Evolutionary conservation across 2,888 invertebrate genomes (phyloP).

Genomic region (Caenorhabditis zanzibari): DNA sequence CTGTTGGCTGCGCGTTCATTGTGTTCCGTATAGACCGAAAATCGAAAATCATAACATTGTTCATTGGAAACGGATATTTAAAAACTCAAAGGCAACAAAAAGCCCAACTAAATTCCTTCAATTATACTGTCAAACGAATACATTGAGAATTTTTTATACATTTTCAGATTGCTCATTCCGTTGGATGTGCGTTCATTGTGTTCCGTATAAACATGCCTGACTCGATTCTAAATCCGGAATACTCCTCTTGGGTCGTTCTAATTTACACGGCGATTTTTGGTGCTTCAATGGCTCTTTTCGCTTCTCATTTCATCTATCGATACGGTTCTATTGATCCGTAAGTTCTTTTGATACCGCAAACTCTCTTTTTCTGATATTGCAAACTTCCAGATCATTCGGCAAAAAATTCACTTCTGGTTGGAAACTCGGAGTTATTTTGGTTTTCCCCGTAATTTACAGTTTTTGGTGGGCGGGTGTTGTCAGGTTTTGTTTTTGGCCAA

Average conservation of each 20-base stretch:
- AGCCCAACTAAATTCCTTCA: no score
- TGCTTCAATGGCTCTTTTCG: slow-evolving; percentile 40
- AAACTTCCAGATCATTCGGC: slow-evolving; percentile 21
- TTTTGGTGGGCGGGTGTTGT: slow-evolving; percentile 33
- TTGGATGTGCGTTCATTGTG: slow-evolving; percentile 50
- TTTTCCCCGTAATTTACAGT: slow-evolving; percentile 23
- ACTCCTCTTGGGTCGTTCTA: slow-evolving; percentile 24
- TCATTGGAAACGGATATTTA: no score
- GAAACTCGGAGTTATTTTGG: slow-evolving; percentile 19
- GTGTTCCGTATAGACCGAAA: no score
- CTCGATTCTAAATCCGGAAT: not conserved
- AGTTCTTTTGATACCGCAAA: no score
- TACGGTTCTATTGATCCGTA: slow-evolving; percentile 28
- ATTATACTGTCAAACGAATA: no score
- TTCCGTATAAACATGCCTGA: slow-evolving; percentile 30
- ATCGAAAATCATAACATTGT: no score
- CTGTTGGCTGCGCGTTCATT: no score
- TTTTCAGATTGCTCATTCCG: slow-evolving; percentile 42
- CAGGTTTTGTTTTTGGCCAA: slow-evolving; percentile 17
- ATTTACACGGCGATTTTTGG: slow-evolving; percentile 37
- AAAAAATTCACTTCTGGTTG: slow-evolving; percentile 23
- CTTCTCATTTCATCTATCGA: slow-evolving; percentile 44
- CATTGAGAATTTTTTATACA: no score
- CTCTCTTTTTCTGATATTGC: no score
- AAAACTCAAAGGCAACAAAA: no score